These are phyloP conservation scores for Stichodactyla helianthus DNA, from an alignment of 64 coral and sea anemone species.

Conservation along the genomic window DNA sequence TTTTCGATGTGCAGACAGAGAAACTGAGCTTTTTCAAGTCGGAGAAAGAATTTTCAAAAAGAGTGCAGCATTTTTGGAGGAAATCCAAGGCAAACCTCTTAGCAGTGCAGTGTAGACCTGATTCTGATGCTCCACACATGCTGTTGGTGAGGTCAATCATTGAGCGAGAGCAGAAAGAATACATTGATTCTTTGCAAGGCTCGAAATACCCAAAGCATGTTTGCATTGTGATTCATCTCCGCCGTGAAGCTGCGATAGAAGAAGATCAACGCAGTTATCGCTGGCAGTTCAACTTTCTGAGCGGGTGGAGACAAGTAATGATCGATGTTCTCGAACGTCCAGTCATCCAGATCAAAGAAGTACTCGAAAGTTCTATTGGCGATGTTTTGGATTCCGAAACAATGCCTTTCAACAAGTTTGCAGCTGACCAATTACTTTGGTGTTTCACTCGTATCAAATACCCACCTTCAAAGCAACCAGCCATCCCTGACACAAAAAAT, in stretches of 20 bases:
- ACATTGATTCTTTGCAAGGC: constrained; percentile 6
- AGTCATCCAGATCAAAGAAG: neutral
- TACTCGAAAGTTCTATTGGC: constrained; percentile 11
- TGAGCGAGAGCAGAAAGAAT: constrained; percentile 55
- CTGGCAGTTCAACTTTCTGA: constrained; percentile 47
- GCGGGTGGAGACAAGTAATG: constrained; percentile 49
- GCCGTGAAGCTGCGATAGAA: neutral
- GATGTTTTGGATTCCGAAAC: constrained; percentile 11
- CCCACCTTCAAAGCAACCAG: too few species aligned
- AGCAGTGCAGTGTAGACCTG: constrained; percentile 81
- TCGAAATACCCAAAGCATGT: constrained; percentile 59
- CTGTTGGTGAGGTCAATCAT: constrained; percentile 74
- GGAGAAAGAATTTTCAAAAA: constrained; percentile 81
- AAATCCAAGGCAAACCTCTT: constrained; percentile 31
- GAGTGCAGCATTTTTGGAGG: constrained; percentile 66
- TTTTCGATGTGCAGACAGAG: constrained; percentile 58
- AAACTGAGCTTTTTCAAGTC: constrained; percentile 81
- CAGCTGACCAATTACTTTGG: too few species aligned
- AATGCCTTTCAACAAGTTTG: neutral
- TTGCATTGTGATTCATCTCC: constrained; percentile 75
- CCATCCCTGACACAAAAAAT: neutral
- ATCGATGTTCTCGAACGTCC: too few species aligned
- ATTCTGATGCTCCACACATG: constrained; percentile 79
- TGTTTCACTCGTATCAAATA: too few species aligned
- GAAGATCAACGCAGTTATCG: too few species aligned